Evolutionary conservation across 1,140 invertebrate species (phyloP), one percentile per base, ranked within the genome.

Genomic region (Cydia strobilella): DNA sequence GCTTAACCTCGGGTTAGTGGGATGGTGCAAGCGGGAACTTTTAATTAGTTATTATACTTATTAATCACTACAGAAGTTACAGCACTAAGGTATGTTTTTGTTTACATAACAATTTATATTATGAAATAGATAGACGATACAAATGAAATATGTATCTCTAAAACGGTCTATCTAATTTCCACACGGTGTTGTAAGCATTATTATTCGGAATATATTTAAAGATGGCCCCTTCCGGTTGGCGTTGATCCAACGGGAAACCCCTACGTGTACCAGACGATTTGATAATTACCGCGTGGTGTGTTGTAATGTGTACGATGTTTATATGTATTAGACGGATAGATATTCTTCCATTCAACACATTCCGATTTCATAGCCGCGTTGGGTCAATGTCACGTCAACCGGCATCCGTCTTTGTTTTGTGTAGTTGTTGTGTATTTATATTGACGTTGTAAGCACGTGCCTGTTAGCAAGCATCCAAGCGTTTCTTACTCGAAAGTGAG

Each of bases 401-500:
- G 75, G 80, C 79, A 75, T 78, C 80, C 77, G 80, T 83, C 78
- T 79, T 73, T 78, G 82, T 87, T 88, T 82, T 87, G 82, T 88
- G 77, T 82, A 80, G 77, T 81, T 82, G 77, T 79, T 82, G 74
- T 84, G 74, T 84, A 81, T 86, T 84, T 86, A 81, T 85, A 84
- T 80, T 81, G 78, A 81, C 85, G 78, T 85, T 86, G 82, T 83
- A 85, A 75, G 78, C 84, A 79, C 82, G 74, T 75, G 74, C 48
- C 63, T 69, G 18, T 75, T 48, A 69, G 74, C 48, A 35, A 82
- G 79, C 77, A 82, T 83, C 81, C 84, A 78, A 83, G 83, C 80
- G 79, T 88, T 87, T 87, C 85, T 87, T 86, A 81, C 82, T 81
- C 75, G 86, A 91, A 87, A 91, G 90, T 83, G 90, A 91, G 85